A percentile compares a stretch with the other conserved stretches of the same genome.
Conservation (phyloP, 35 echinoderm and acorn worm genomes). For the Apostichopus japonicus region DNA sequence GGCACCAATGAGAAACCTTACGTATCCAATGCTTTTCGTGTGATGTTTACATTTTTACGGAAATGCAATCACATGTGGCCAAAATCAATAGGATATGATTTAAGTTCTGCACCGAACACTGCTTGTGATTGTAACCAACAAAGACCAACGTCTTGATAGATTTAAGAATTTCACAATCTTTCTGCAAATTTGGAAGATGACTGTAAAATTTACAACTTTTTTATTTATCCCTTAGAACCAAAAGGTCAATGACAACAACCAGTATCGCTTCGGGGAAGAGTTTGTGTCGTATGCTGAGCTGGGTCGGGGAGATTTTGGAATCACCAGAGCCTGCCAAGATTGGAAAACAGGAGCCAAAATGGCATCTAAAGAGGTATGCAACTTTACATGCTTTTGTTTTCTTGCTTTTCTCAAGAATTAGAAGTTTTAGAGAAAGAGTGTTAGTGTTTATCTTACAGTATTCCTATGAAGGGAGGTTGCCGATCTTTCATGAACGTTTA, state of each 20-base stretch:
- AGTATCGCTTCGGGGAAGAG: slow-evolving; percentile 27
- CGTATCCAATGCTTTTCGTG: too few relatives aligned
- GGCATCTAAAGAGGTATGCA: slow-evolving; percentile 18
- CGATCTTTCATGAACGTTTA: too few relatives aligned
- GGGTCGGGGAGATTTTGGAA: slow-evolving; percentile 43
- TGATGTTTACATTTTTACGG: too few relatives aligned
- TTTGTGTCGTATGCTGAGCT: slow-evolving; percentile 8
- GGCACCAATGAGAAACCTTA: too few relatives aligned
- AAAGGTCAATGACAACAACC: background rate
- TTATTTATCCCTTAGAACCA: background rate
- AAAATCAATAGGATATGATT: too few relatives aligned
- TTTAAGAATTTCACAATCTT: too few relatives aligned
- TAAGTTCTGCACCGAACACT: too few relatives aligned
- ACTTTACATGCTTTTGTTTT: background rate
- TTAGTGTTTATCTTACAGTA: too few relatives aligned
- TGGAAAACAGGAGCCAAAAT: background rate
- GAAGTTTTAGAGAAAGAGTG: too few relatives aligned
- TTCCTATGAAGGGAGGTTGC: too few relatives aligned
- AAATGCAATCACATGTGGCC: too few relatives aligned
- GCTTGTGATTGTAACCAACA: background rate
- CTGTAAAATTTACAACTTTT: background rate
- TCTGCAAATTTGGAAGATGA: background rate
- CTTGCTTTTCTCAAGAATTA: background rate
- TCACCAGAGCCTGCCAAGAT: slow-evolving; percentile 41
- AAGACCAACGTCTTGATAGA: too few relatives aligned